Evolutionary conservation across 2,113 vertebrate genomes (phyloP).

Genomic region (Felis catus): DNA sequence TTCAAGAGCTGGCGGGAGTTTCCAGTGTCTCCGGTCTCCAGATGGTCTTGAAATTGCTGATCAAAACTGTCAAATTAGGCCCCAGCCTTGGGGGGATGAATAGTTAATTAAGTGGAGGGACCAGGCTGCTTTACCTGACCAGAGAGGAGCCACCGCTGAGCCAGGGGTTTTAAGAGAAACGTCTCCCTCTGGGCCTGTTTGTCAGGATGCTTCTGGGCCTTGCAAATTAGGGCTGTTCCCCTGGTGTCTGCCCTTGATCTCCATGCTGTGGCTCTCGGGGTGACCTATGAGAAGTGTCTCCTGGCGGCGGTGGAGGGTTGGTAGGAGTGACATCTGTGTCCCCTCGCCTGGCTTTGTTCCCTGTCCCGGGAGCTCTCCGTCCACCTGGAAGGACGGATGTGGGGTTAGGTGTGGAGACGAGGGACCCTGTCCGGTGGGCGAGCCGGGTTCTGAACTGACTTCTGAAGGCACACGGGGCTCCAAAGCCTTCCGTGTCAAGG

Average conservation of each 20-base stretch:
- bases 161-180: not conserved
- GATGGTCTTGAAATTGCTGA: conserved; percentile 54
- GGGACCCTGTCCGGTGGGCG: not conserved
- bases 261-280: not conserved
- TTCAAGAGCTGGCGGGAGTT: not conserved
- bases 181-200: accelerated
- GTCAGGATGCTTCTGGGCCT: not conserved
- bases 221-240: not conserved
- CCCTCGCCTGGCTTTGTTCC: not conserved
- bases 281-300: not conserved
- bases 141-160: accelerated
- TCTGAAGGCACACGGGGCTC: not conserved
- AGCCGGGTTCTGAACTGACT: not conserved
- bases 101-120: not conserved
- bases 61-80: not conserved
- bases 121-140: not conserved
- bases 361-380: not conserved
- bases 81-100: not conserved
- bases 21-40: not conserved
- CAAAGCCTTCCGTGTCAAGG: not conserved
- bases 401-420: accelerated
- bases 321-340: accelerated
- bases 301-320: not conserved
- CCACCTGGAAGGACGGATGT: accelerated
- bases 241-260: too few relatives aligned